phyloP scores from a whole-genome alignment of 2,888 invertebrate species.

The Sicus ferrugineus region DNA sequence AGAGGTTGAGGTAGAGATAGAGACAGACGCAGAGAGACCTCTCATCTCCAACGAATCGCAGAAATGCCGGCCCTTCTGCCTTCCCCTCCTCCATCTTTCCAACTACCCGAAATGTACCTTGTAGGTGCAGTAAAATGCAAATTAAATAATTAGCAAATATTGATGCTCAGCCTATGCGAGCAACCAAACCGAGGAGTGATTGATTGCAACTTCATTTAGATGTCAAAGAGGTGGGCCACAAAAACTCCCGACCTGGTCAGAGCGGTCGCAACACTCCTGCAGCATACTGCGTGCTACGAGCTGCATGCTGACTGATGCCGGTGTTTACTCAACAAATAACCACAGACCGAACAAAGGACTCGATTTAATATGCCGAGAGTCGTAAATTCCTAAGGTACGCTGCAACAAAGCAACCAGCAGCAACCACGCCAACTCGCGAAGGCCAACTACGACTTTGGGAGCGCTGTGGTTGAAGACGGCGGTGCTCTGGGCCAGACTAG shows the following conservation, averaged over 20 bases:
- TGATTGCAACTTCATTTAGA: constrained; percentile 33
- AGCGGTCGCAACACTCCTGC: not conserved
- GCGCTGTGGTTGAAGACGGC: constrained; percentile 5
- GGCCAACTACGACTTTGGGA: not conserved
- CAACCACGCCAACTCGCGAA: not conserved
- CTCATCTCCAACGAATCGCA: no score
- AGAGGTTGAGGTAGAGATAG: no score
- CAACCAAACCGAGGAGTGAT: constrained; percentile 27
- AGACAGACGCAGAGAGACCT: no score
- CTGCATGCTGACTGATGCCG: constrained; percentile 19
- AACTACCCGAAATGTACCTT: no score
- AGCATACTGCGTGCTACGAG: not conserved
- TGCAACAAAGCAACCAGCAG: not conserved
- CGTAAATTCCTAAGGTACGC: constrained; percentile 27
- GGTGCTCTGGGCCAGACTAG: not conserved
- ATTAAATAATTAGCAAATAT: constrained; percentile 34
- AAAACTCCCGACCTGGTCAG: not conserved
- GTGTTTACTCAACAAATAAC: constrained; percentile 34
- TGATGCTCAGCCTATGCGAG: constrained; percentile 18
- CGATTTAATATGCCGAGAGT: constrained; percentile 33
- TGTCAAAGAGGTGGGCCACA: constrained; percentile 13
- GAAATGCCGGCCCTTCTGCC: no score
- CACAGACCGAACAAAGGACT: constrained; percentile 30
- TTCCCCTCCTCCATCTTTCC: no score
- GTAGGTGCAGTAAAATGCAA: constrained; percentile 23